phyloP scores from a whole-genome alignment of 2,888 invertebrate genomes.

The Rugalucina vietnamica region DNA sequence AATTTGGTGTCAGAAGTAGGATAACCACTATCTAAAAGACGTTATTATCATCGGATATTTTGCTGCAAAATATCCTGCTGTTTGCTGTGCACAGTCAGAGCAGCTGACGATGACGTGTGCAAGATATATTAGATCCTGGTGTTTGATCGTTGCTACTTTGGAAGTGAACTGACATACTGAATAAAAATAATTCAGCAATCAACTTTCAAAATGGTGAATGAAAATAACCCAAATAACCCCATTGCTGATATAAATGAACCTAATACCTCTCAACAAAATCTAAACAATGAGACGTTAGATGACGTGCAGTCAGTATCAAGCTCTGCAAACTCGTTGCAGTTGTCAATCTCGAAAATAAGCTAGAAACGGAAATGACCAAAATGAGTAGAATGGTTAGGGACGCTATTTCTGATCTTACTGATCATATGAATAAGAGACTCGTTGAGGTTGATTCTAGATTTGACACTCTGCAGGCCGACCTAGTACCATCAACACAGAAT shows the following conservation, averaged over 20 bases:
- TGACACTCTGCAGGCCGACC: neutral
- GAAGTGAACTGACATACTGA: too few species aligned
- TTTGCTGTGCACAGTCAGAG: too few species aligned
- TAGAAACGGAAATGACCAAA: neutral
- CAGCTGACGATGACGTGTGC: too few species aligned
- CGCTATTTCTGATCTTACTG: neutral
- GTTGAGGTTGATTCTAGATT: neutral
- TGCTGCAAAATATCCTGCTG: too few species aligned
- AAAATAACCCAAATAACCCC: neutral
- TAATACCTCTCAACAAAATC: neutral
- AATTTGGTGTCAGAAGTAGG: too few species aligned
- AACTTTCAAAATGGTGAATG: neutral
- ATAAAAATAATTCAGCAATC: too few species aligned
- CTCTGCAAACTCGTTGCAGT: neutral
- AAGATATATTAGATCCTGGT: too few species aligned
- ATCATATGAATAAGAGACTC: neutral
- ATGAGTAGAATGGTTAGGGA: neutral
- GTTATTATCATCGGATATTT: too few species aligned
- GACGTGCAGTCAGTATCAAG: neutral
- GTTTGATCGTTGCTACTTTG: too few species aligned
- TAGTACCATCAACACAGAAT: neutral
- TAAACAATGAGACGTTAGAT: neutral
- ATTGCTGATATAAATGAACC: neutral
- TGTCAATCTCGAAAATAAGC: neutral
- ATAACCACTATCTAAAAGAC: too few species aligned